Evolutionary conservation across 2,113 vertebrate species (phyloP), one percentile per base, ranked within the genome.

Genomic region (Lepus americanus): DNA sequence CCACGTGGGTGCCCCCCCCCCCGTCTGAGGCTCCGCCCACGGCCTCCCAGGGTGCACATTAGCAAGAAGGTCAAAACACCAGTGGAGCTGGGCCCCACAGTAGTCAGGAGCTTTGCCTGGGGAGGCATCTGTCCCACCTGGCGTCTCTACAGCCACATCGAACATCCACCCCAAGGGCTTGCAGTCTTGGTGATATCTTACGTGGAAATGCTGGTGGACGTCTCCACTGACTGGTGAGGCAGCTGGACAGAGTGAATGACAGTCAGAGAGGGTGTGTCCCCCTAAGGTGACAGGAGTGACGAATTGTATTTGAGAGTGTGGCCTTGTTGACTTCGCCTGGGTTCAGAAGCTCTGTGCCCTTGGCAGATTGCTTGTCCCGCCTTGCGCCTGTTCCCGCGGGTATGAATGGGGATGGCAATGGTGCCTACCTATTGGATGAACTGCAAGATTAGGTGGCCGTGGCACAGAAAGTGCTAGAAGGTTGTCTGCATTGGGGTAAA

Each of bases 371-470:
- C 39, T 91, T 51, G 19, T 4, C 44, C 31, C 44, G n/a, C 5
- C 72, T 44, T 55, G 92, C 19, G 55, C 49, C 53, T 33, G n/a
- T 90, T 80, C 93, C n/a, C 92, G 96, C 69, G 44, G 94, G 95
- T 97, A 88, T 97, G 96, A 92, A 86, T 92, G 94, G 94, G 94
- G 87, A 90, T 92, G 85, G 94, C 87, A 89, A 89, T 55, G 81
- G 73, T 8, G 49, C 63, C 95, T 84, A 59, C 39, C 51, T 36
- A 0, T 1, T 10, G 85, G 53, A 5, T 59, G 25, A 4, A 73
- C 2, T 27, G 44, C 2, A 0, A 55, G 77, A 59, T 36, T 16
- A 92, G 44, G 78, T 3, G 67, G 73, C 89, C 44, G 20, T 23
- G 73, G 80, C 3, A 0, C 13, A 53, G 19, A 27, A 70, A n/a